Evolutionary conservation across 2,888 invertebrate genomes (phyloP).

Genomic region (Aphodius sticticus): DNA sequence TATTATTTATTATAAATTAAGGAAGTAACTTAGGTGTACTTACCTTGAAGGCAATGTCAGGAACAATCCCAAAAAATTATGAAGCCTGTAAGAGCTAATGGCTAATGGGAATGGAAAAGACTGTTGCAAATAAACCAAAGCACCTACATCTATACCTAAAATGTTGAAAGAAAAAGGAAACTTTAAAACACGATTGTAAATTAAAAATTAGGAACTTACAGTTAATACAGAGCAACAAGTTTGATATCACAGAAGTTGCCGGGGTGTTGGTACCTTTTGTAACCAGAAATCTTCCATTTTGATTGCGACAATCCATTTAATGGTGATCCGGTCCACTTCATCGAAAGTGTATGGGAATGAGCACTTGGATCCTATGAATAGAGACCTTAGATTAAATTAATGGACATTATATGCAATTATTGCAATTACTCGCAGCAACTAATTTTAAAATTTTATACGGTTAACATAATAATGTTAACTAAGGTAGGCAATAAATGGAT

Average conservation of each 20-base stretch:
- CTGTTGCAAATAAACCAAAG: slow-evolving; percentile 57
- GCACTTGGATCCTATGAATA: slow-evolving; percentile 68
- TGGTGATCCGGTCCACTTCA: slow-evolving; percentile 74
- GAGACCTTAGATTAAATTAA: slow-evolving; percentile 5
- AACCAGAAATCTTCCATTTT: slow-evolving; percentile 94
- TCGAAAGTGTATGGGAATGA: slow-evolving; percentile 87
- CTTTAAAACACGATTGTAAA: too few relatives aligned
- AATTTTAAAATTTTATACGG: too few relatives aligned
- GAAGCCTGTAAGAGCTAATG: too few relatives aligned
- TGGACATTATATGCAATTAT: too few relatives aligned
- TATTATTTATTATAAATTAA: slow-evolving; percentile 16
- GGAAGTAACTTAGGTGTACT: background rate
- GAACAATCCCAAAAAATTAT: too few relatives aligned
- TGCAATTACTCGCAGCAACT: too few relatives aligned
- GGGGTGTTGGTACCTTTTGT: slow-evolving; percentile 76
- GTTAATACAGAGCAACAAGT: slow-evolving; percentile 66
- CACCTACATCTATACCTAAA: slow-evolving; percentile 67
- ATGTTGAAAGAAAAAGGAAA: slow-evolving; percentile 11
- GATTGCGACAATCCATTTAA: slow-evolving; percentile 89
- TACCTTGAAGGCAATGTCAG: slow-evolving; percentile 76
- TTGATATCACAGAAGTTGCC: slow-evolving; percentile 71
- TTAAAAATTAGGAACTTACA: slow-evolving; percentile 59
- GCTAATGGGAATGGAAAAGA: too few relatives aligned
- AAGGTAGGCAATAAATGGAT: too few relatives aligned
- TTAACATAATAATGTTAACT: too few relatives aligned